These are phyloP conservation scores for Craniophora ligustri DNA, from an alignment of 2,888 invertebrate species.

Conservation along the genomic window DNA sequence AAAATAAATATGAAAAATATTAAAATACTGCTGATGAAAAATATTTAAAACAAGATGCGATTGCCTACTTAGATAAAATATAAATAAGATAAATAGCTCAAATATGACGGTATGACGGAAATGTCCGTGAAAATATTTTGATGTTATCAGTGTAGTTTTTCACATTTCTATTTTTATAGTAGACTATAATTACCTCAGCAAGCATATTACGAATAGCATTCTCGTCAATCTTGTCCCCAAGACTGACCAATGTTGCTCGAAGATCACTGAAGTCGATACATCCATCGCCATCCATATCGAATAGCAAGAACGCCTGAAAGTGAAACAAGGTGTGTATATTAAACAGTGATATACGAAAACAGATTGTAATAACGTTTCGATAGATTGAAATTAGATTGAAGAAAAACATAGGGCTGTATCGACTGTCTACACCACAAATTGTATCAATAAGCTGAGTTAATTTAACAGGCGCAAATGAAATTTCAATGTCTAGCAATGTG, in stretches of 20 bases:
- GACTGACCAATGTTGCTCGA: constrained; percentile 89
- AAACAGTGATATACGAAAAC: not conserved
- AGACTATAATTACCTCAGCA: constrained; percentile 82
- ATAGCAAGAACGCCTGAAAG: constrained; percentile 89
- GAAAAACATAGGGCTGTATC: not conserved
- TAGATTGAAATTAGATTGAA: constrained; percentile 6
- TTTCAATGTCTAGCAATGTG: not conserved
- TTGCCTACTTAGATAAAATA: not conserved
- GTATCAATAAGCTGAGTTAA: not conserved
- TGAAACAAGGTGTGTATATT: constrained; percentile 3
- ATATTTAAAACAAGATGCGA: not conserved
- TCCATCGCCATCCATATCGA: constrained; percentile 91
- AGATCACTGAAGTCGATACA: constrained; percentile 90
- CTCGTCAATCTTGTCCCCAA: constrained; percentile 89
- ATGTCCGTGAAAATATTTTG: not conserved
- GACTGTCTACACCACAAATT: not conserved
- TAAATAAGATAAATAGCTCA: not conserved
- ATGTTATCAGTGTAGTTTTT: not conserved
- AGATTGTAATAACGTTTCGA: not conserved
- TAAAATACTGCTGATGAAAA: not conserved
- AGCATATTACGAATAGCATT: constrained; percentile 89
- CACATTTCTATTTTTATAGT: not conserved
- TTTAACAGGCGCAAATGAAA: not conserved
- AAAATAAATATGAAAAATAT: not conserved
- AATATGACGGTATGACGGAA: not conserved